These are phyloP conservation scores for Rhynchophorus ferrugineus DNA, from an alignment of 1,140 invertebrate genomes.

Conservation along the genomic window DNA sequence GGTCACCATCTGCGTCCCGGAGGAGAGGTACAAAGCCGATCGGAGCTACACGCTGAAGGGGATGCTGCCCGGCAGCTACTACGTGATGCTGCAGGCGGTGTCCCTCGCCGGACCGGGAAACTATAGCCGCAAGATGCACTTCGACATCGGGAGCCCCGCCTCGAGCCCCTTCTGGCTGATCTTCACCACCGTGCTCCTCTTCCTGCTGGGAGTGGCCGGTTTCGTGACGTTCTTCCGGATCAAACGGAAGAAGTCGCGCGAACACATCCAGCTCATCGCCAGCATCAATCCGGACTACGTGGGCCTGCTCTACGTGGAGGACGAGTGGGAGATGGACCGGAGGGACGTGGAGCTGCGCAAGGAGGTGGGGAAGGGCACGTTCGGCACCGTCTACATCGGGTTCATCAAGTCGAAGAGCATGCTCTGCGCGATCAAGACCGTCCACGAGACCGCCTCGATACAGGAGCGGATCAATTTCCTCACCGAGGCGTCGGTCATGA, in stretches of 20 bases:
- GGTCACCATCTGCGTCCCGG: slow-evolving; percentile 14
- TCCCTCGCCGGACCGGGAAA: slow-evolving; percentile 49
- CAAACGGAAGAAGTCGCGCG: slow-evolving; percentile 14
- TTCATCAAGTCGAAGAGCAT: slow-evolving; percentile 42
- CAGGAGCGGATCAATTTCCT: slow-evolving; percentile 82
- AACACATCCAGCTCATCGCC: slow-evolving; percentile 56
- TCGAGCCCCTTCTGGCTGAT: slow-evolving; percentile 8
- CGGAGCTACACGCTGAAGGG: slow-evolving; percentile 33
- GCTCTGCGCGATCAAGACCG: slow-evolving; percentile 89
- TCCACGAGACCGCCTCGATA: slow-evolving; percentile 76
- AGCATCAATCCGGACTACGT: slow-evolving; percentile 74
- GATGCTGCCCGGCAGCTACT: slow-evolving; percentile 57
- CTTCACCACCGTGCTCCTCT: slow-evolving; percentile 36
- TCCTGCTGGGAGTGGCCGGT: slow-evolving; percentile 35
- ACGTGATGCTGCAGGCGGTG: slow-evolving; percentile 50
- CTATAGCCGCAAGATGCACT: slow-evolving; percentile 14
- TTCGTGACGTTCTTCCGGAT: slow-evolving; percentile 23
- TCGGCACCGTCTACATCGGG: slow-evolving; percentile 69
- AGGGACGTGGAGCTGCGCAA: slow-evolving; percentile 69
- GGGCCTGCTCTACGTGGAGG: slow-evolving; percentile 68
- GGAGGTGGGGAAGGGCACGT: slow-evolving; percentile 87
- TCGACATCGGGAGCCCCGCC: slow-evolving; percentile 14
- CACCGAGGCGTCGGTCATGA: slow-evolving; percentile 95
- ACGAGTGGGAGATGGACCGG: slow-evolving; percentile 91
- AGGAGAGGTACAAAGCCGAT: slow-evolving; percentile 3